Conservation (phyloP, 1,140 invertebrate species). For the Philopotamus ludificatus region DNA sequence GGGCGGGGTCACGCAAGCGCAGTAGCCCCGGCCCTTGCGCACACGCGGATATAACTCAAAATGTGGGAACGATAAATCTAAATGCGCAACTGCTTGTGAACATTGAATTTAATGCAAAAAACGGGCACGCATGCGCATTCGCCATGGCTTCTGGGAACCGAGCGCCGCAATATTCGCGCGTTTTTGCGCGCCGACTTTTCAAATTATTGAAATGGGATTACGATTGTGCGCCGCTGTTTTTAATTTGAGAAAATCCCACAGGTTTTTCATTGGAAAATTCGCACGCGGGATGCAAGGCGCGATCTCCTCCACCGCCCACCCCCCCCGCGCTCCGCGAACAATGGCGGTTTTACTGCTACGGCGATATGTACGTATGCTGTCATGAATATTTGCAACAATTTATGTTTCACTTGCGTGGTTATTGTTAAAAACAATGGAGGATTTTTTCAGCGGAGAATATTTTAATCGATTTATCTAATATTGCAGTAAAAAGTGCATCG, state of each 20-base stretch:
- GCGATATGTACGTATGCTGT: too few relatives aligned
- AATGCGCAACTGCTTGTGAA: constrained; percentile 14
- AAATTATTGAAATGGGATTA: not conserved
- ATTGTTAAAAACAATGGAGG: too few relatives aligned
- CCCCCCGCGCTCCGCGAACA: too few relatives aligned
- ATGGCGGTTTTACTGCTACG: too few relatives aligned
- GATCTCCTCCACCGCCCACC: too few relatives aligned
- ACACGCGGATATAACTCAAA: not conserved
- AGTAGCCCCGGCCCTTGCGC: not conserved
- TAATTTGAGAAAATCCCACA: constrained; percentile 27
- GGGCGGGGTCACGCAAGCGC: constrained; percentile 9
- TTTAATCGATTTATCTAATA: too few relatives aligned
- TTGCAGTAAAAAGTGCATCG: too few relatives aligned
- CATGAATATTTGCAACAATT: too few relatives aligned
- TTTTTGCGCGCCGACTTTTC: constrained; percentile 7
- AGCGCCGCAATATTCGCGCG: too few relatives aligned
- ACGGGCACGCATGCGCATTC: not conserved
- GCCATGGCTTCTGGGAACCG: constrained; percentile 4
- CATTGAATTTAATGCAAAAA: not conserved
- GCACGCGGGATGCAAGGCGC: too few relatives aligned
- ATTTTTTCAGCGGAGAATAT: too few relatives aligned
- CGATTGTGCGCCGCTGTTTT: constrained; percentile 5
- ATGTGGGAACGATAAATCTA: constrained; percentile 7
- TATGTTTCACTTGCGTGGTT: too few relatives aligned
- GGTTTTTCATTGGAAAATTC: constrained; percentile 12